phyloP scores from a whole-genome alignment of 2,888 invertebrate species.

The Orthosia incerta region DNA sequence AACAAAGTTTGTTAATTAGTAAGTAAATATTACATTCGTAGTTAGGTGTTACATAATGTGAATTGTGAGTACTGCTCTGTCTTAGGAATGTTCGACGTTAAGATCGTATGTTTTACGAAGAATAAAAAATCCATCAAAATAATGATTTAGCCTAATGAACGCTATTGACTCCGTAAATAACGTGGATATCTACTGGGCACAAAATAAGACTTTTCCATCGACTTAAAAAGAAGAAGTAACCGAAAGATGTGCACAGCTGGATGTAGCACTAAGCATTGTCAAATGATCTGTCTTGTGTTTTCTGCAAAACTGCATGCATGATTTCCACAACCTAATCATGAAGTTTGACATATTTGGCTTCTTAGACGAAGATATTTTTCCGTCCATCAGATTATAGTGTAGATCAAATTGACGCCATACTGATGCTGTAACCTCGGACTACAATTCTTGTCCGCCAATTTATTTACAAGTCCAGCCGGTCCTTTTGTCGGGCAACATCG shows the following conservation, averaged over 20 bases:
- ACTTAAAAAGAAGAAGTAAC: no score
- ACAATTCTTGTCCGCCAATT: conserved; percentile 10
- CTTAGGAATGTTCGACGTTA: background rate
- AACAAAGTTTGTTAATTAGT: conserved; percentile 22
- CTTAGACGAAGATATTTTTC: background rate
- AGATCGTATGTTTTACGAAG: background rate
- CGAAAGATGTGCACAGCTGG: no score
- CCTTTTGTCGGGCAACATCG: conserved; percentile 11
- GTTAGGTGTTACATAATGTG: conserved; percentile 17
- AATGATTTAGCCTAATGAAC: background rate
- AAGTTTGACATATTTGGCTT: no score
- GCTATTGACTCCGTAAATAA: no score
- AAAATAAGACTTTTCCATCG: no score
- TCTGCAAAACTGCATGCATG: background rate
- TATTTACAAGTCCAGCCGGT: conserved; percentile 19
- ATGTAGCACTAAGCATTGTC: background rate
- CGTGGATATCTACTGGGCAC: no score
- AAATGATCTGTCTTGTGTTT: background rate
- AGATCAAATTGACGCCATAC: background rate
- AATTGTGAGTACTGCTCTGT: background rate
- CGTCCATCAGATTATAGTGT: background rate
- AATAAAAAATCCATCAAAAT: background rate
- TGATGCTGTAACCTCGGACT: conserved; percentile 5
- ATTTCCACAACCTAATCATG: background rate
- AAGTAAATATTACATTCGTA: conserved; percentile 15